Percentiles rank a stretch among this genome's conserved stretches.
phyloP scores from a whole-genome alignment of 2,113 vertebrate genomes.

The Zosterops lateralis region DNA sequence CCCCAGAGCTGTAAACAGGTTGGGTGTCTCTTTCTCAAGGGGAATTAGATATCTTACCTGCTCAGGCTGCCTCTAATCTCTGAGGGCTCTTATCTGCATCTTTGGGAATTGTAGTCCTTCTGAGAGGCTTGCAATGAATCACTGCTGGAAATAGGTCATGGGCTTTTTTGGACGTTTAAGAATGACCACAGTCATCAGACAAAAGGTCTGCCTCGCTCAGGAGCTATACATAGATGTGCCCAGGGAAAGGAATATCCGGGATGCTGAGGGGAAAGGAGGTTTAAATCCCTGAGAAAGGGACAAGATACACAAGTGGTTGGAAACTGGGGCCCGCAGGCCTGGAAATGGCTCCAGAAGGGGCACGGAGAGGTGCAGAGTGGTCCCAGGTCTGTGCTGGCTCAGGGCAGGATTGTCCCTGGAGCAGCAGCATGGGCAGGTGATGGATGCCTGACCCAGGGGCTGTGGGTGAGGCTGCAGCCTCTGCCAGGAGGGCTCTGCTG shows the following conservation, averaged over 20 bases:
- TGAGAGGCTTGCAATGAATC: constrained; percentile 19
- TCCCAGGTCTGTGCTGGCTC: not conserved
- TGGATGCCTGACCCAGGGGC: not conserved
- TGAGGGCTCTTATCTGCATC: constrained; percentile 24
- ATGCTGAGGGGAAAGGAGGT: not conserved
- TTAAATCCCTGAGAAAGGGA: not conserved
- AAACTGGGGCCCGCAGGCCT: not conserved
- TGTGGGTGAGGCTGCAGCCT: not conserved
- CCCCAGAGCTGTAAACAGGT: not conserved
- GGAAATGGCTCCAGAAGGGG: not conserved
- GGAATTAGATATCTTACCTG: constrained; percentile 2
- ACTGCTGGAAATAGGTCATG: constrained; percentile 16
- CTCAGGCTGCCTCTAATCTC: not conserved
- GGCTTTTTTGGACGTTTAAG: constrained; percentile 11
- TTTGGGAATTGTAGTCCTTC: not conserved
- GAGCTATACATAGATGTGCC: not conserved
- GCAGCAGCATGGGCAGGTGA: not conserved
- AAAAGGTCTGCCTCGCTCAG: not conserved
- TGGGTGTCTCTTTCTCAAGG: not conserved
- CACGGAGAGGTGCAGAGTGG: not conserved
- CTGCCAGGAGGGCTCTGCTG: not conserved
- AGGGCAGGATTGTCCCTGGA: not conserved
- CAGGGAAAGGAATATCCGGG: not conserved
- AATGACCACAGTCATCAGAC: constrained; percentile 17
- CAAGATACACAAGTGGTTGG: not conserved